These are phyloP conservation scores for Clepsis dumicolana DNA, from an alignment of 2,888 invertebrate species.

Conservation along the genomic window DNA sequence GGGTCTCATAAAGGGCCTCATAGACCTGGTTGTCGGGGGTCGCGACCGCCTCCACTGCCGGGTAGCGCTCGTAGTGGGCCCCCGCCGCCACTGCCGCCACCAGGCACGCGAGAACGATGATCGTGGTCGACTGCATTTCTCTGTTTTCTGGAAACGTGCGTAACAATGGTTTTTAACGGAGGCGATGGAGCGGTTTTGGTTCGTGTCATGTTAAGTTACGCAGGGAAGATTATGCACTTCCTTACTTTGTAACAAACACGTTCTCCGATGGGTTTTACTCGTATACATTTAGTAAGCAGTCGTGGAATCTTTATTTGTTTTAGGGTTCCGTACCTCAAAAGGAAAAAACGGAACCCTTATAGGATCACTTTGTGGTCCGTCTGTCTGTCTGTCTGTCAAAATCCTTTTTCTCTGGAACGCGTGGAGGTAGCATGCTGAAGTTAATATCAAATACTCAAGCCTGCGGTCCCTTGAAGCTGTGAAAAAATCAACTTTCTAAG, in stretches of 20 bases:
- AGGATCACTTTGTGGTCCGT: too few relatives aligned
- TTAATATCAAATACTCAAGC: too few relatives aligned
- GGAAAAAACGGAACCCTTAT: too few relatives aligned
- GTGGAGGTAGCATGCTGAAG: too few relatives aligned
- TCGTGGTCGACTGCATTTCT: conserved; percentile 76
- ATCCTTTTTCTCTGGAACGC: too few relatives aligned
- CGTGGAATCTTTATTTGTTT: too few relatives aligned
- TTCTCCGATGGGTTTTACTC: too few relatives aligned
- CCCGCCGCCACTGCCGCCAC: conserved; percentile 68
- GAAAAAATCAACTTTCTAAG: too few relatives aligned
- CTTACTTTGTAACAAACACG: not conserved
- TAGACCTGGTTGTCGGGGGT: conserved; percentile 54
- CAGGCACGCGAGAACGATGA: conserved; percentile 74
- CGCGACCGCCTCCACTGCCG: conserved; percentile 56
- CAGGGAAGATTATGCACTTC: not conserved
- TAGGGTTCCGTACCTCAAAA: too few relatives aligned
- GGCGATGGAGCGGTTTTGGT: not conserved
- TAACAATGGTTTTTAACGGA: conserved; percentile 11
- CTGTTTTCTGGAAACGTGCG: conserved; percentile 52
- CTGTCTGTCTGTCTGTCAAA: too few relatives aligned
- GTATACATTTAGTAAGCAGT: too few relatives aligned
- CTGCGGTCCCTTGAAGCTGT: too few relatives aligned
- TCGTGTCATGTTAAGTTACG: not conserved
- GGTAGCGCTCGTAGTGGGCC: conserved; percentile 56
- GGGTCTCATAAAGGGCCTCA: conserved; percentile 62